Evolutionary conservation across 30 jellyfish, hydroid and myxozoan genomes (phyloP).

Genomic region (Turritopsis rubra): DNA sequence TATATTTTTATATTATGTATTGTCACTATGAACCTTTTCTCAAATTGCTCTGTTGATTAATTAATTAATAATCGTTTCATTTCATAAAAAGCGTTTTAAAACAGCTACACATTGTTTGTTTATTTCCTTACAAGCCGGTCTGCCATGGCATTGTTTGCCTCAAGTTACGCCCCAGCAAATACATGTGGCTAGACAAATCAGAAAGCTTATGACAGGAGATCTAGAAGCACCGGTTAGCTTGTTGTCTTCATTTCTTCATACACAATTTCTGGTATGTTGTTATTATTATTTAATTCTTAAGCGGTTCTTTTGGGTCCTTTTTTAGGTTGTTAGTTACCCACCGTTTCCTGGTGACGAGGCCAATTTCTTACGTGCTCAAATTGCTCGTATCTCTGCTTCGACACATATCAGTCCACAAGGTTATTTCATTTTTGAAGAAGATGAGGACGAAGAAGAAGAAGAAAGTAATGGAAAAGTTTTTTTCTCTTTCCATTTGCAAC

Average conservation of each 20-base stretch:
- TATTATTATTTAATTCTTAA: not conserved
- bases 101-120: too few relatives aligned
- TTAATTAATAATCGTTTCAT: too few relatives aligned
- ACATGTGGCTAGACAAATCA: constrained; percentile 48
- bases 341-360: constrained; percentile 98
- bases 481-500: too few relatives aligned
- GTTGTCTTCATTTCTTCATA: not conserved
- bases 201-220: constrained; percentile 74
- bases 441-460: constrained; percentile 95
- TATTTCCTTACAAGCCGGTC: constrained; percentile 65
- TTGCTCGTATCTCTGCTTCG: constrained; percentile 87
- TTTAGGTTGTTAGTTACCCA: constrained; percentile 89
- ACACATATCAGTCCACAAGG: constrained; percentile 98
- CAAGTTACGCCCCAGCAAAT: constrained; percentile 92
- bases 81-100: too few relatives aligned
- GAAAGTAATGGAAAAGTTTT: constrained; percentile 30
- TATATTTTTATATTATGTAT: too few relatives aligned
- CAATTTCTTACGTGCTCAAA: constrained; percentile 74
- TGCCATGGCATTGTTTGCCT: constrained; percentile 95
- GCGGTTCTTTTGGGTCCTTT: not conserved
- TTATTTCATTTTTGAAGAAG: constrained; percentile 85
- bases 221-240: constrained; percentile 83
- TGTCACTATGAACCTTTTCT: too few relatives aligned
- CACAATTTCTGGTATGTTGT: not conserved
- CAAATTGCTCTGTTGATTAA: too few relatives aligned